Base-by-base conservation (phyloP, 2,888 invertebrate species). In the Alloscopus bannaensis region DNA sequence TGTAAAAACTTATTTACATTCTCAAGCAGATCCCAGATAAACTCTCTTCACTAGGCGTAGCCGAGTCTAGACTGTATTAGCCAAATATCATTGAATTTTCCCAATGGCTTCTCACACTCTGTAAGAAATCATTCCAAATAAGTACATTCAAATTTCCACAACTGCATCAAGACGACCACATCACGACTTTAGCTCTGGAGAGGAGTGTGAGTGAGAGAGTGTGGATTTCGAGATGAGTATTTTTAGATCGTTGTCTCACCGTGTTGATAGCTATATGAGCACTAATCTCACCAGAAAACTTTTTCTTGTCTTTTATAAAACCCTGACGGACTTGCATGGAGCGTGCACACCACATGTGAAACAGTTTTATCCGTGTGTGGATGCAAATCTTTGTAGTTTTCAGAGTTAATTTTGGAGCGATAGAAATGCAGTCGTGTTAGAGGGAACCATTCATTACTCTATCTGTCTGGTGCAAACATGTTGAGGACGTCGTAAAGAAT, bases 221-320 rank as follows among this genome's bases (percentile, higher is more conserved):
- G 36, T 47, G 16, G 22, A 52, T 20, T 52, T 52, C 20, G 47
- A 64, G n/a, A 29, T 1, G 66, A 24, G 55, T 72, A 72, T 72
- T 72, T 72, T 72, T 72, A 72, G 72, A 40, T 72, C 22, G 8
- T 64, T 64, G 45, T 64, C 64, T 64, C 29, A 22, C 40, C 13
- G 26, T 64, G 72, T 72, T 72, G 72, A 72, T 64, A 31, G 64
- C 55, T 64, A 64, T 52, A 72, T 64, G 36, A 28, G 55, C 55
- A 60, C 60, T 60, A 60, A 60, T 60, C 60, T 31, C n/a, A n/a
- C n/a, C 18, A 8, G 59, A 59, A 47, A 47, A 59, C 29, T 11
- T 40, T 40, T 36, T n/a, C n/a, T n/a, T n/a, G n/a, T n/a, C n/a
- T n/a, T n/a, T n/a, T n/a, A n/a, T n/a, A n/a, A n/a, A n/a, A n/a